Conservation (phyloP, 1,140 invertebrate species). For the Leptinotarsa lineolata region DNA sequence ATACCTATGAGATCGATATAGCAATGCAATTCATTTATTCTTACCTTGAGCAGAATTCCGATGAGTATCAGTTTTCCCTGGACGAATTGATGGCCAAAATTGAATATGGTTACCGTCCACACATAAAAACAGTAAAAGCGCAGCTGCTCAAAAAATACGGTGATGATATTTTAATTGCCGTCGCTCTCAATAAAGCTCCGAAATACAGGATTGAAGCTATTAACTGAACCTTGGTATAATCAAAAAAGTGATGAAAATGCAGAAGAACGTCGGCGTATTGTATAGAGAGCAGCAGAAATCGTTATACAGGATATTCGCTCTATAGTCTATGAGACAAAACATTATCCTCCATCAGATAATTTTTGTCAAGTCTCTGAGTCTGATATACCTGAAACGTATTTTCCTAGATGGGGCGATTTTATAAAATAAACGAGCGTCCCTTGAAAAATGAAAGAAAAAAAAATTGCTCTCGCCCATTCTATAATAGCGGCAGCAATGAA, state of each 20-base stretch:
- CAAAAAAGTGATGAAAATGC: background rate
- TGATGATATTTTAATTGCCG: constrained; percentile 17
- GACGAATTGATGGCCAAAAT: constrained; percentile 24
- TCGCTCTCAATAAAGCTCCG: background rate
- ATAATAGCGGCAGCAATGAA: constrained; percentile 16
- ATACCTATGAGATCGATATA: constrained; percentile 6
- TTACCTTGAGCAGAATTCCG: constrained; percentile 16
- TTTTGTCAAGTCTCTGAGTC: background rate
- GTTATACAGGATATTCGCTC: background rate
- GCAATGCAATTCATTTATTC: constrained; percentile 25
- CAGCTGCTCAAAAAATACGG: constrained; percentile 27
- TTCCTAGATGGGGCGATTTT: constrained; percentile 10
- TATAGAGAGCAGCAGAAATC: background rate
- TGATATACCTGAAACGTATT: constrained; percentile 9
- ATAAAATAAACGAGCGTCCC: constrained; percentile 15
- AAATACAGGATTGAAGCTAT: background rate
- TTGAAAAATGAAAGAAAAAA: constrained; percentile 23
- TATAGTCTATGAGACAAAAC: background rate
- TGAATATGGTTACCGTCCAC: constrained; percentile 16
- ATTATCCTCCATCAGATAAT: constrained; percentile 6
- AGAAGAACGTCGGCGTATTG: constrained; percentile 4
- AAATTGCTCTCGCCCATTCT: constrained; percentile 10
- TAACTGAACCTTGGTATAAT: background rate
- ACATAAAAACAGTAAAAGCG: constrained; percentile 18
- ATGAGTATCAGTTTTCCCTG: background rate